These are phyloP conservation scores for Pocillopora verrucosa DNA, from an alignment of 64 coral and sea anemone genomes.

Conservation along the genomic window DNA sequence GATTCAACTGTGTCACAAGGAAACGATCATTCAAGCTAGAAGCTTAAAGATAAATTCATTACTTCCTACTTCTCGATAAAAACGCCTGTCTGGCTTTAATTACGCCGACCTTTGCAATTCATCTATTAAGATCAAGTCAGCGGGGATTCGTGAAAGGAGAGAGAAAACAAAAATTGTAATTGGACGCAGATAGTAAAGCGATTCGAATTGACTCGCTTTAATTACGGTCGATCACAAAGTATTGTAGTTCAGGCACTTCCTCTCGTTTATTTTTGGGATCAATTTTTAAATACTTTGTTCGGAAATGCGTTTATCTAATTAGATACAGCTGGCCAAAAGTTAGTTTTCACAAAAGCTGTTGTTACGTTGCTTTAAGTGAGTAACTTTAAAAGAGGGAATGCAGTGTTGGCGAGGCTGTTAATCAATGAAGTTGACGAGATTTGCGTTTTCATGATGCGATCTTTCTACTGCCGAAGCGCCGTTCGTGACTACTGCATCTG, in stretches of 20 bases:
- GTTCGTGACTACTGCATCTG: not conserved
- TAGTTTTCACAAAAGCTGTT: no score
- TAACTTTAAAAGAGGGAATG: no score
- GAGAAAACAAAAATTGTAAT: not conserved
- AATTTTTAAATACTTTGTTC: not conserved
- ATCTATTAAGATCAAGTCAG: not conserved
- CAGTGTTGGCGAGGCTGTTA: no score
- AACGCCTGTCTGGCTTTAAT: not conserved
- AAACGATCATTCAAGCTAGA: no score
- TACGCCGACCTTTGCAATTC: not conserved
- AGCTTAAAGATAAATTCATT: not conserved
- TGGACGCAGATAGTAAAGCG: not conserved
- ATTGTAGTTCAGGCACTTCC: not conserved
- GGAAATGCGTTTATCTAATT: constrained; percentile 4
- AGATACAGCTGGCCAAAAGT: not conserved
- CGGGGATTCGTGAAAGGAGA: not conserved
- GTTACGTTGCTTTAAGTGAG: no score
- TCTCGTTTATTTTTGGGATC: not conserved
- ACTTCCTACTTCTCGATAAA: not conserved
- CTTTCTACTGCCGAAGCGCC: not conserved
- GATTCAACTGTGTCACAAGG: no score
- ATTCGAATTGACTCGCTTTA: not conserved
- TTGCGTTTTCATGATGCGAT: not conserved
- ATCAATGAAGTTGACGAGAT: not conserved
- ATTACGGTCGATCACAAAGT: not conserved